Conservation (phyloP, 2,797 vertebrate species). For the Galago senegalensis region DNA sequence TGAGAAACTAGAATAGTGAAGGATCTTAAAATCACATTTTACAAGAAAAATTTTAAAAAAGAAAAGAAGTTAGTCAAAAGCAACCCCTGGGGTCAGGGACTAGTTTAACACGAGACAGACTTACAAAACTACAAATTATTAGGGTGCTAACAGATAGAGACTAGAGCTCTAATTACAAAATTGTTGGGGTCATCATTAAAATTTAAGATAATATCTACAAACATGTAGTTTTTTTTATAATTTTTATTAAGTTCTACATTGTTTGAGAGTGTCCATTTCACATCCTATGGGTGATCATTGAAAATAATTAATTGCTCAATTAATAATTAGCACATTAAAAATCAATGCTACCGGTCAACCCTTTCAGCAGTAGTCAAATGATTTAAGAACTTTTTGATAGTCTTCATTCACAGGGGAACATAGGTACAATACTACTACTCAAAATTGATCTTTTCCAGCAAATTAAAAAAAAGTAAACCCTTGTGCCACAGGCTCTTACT, state of each 20-base stretch:
- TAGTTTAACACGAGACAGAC: not conserved
- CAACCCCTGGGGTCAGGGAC: not conserved
- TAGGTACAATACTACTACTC: too few relatives aligned
- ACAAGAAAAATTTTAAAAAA: not conserved
- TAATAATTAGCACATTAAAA: constrained; percentile 35
- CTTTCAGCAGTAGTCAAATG: constrained; percentile 15
- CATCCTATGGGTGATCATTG: not conserved
- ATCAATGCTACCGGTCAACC: not conserved
- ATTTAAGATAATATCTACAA: not conserved
- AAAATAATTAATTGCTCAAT: not conserved
- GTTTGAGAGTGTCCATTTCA: not conserved
- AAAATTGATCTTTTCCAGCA: constrained; percentile 34
- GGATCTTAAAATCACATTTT: constrained; percentile 1
- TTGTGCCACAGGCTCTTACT: not conserved
- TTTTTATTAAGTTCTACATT: not conserved
- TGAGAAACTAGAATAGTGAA: not conserved
- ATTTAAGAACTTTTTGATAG: not conserved
- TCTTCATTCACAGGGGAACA: not conserved
- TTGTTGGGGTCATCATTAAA: not conserved
- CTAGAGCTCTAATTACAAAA: not conserved
- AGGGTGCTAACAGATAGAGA: not conserved
- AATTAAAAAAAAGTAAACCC: not conserved
- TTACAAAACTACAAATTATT: not conserved
- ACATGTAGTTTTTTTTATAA: constrained; percentile 8
- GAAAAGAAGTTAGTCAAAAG: not conserved